Evolutionary conservation across 2,888 invertebrate species (phyloP).

Genomic region (Tetragnatha montana): DNA sequence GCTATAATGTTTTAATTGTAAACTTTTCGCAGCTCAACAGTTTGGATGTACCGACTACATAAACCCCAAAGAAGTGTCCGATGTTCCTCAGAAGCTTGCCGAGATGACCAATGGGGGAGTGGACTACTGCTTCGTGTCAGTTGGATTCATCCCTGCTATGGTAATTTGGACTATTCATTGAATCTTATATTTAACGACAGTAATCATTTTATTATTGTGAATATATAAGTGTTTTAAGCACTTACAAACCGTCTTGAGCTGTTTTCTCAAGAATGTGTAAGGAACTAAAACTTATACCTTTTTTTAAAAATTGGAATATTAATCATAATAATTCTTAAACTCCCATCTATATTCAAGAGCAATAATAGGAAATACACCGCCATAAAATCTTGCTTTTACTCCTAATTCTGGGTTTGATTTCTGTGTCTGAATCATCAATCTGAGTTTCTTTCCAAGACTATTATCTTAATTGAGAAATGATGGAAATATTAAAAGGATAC

Average conservation of each 20-base stretch:
- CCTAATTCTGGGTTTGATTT: background rate
- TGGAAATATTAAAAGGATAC: background rate
- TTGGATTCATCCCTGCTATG: constrained; percentile 61
- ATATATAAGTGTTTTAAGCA: too few relatives aligned
- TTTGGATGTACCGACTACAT: constrained; percentile 64
- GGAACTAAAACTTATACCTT: too few relatives aligned
- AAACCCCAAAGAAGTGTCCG: constrained; percentile 59
- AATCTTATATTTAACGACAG: too few relatives aligned
- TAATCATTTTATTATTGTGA: too few relatives aligned
- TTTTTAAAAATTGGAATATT: too few relatives aligned
- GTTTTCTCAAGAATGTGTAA: too few relatives aligned
- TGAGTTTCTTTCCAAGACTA: background rate
- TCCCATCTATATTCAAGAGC: too few relatives aligned
- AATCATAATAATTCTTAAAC: too few relatives aligned
- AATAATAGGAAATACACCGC: too few relatives aligned
- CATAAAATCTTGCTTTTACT: too few relatives aligned
- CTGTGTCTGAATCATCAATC: background rate
- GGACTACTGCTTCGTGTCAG: constrained; percentile 70
- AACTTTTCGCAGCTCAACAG: constrained; percentile 48
- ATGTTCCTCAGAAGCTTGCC: constrained; percentile 50
- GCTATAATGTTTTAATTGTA: background rate
- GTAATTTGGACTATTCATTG: background rate
- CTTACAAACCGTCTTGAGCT: too few relatives aligned
- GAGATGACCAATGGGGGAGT: constrained; percentile 70
- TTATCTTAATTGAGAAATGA: background rate